Evolutionary conservation across 2,888 invertebrate species (phyloP).

Genomic region (Atethmia centrago): DNA sequence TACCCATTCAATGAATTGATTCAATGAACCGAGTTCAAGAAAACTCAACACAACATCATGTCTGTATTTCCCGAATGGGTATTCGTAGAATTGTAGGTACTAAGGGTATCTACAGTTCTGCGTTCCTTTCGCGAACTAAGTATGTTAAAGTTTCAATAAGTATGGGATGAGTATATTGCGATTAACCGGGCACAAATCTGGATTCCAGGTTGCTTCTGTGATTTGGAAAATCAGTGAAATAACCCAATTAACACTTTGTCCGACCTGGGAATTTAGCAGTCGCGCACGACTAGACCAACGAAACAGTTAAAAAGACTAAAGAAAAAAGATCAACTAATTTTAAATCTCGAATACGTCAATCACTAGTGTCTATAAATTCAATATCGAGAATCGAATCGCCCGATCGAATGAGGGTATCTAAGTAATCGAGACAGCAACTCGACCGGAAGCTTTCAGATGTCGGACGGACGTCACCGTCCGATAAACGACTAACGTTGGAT

Average conservation of each 20-base stretch:
- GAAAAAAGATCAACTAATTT: not conserved
- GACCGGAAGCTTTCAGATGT: slow-evolving; percentile 77
- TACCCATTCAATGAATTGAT: slow-evolving; percentile 26
- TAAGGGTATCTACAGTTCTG: too few species aligned
- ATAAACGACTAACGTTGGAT: slow-evolving; percentile 58
- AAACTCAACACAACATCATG: not conserved
- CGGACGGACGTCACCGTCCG: slow-evolving; percentile 63
- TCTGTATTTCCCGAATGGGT: not conserved
- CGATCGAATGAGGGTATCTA: slow-evolving; percentile 68
- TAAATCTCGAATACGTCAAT: not conserved
- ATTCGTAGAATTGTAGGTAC: not conserved
- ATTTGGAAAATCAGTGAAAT: not conserved
- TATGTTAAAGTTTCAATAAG: not conserved
- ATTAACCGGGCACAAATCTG: not conserved
- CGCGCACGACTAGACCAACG: too few species aligned
- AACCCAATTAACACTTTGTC: too few species aligned
- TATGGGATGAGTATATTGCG: not conserved
- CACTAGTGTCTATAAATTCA: slow-evolving; percentile 25
- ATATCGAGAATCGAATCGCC: slow-evolving; percentile 60
- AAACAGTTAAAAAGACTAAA: not conserved
- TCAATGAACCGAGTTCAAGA: slow-evolving; percentile 5
- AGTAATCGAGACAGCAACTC: slow-evolving; percentile 67
- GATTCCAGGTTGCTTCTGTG: not conserved
- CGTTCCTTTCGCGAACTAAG: not conserved
- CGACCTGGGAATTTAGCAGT: not conserved